Evolutionary conservation across 2,888 invertebrate genomes (phyloP).

Genomic region (Thecophora atra): DNA sequence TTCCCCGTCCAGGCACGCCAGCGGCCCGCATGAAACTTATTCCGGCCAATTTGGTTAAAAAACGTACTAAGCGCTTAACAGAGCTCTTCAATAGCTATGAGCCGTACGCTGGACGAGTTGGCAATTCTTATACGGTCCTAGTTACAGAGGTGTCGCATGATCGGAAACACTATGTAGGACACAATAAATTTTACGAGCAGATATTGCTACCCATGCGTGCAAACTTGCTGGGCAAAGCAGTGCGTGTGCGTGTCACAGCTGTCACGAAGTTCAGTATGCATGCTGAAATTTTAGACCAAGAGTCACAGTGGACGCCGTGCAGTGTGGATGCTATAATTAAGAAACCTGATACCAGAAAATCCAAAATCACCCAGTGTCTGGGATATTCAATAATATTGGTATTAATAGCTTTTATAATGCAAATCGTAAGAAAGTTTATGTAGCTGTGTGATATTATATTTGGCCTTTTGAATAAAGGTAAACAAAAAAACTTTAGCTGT

Average conservation of each 20-base stretch:
- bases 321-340: conserved; percentile 16
- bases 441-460: conserved; percentile 40
- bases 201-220: conserved; percentile 83
- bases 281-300: conserved; percentile 72
- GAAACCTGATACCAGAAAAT: conserved; percentile 28
- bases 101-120: conserved; percentile 78
- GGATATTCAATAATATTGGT: conserved; percentile 62
- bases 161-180: conserved; percentile 88
- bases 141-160: conserved; percentile 96
- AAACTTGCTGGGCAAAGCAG: conserved; percentile 82
- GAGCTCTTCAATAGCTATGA: conserved; percentile 90
- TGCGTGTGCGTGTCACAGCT: conserved; percentile 78
- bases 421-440: conserved; percentile 45
- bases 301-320: conserved; percentile 66
- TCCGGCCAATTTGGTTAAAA: conserved; percentile 87
- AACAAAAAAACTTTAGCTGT: no score
- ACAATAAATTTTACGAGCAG: conserved; percentile 96
- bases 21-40: conserved; percentile 90
- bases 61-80: conserved; percentile 85
- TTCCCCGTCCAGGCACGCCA: conserved; percentile 94
- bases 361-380: conserved; percentile 45
- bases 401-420: conserved; percentile 61
- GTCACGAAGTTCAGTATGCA: conserved; percentile 82
- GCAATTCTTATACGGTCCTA: conserved; percentile 75
- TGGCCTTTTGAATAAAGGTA: background rate